These are phyloP conservation scores for Sebastes jordani DNA, from an alignment of 2,797 vertebrate species.

Conservation along the genomic window DNA sequence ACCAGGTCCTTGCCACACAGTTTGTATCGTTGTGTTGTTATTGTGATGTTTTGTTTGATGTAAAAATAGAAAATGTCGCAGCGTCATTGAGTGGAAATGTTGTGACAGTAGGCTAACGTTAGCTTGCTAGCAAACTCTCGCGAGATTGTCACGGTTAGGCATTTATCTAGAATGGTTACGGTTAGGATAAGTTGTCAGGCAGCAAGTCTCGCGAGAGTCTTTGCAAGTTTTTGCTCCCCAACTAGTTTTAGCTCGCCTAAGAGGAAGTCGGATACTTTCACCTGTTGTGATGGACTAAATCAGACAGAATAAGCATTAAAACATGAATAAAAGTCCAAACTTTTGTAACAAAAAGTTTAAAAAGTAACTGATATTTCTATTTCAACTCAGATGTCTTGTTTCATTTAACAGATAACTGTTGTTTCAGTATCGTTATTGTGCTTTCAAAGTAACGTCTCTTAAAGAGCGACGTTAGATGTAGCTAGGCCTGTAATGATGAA, in stretches of 20 bases:
- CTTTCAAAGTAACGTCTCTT: background rate
- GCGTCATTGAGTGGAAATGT: background rate
- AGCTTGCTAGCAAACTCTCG: background rate
- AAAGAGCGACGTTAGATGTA: too few species aligned
- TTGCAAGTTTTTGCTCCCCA: too few species aligned
- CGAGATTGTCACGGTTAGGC: too few species aligned
- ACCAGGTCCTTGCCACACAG: too few species aligned
- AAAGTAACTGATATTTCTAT: background rate
- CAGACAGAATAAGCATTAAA: background rate
- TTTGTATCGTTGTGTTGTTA: background rate
- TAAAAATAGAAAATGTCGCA: background rate
- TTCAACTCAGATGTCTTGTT: too few species aligned
- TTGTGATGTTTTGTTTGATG: background rate
- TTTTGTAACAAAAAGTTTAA: background rate
- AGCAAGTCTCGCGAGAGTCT: too few species aligned
- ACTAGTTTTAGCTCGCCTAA: background rate
- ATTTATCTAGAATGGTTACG: too few species aligned
- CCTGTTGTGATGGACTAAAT: background rate
- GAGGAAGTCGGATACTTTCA: constrained; percentile 36
- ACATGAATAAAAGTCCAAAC: background rate
- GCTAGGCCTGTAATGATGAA: background rate
- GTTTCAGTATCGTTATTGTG: background rate
- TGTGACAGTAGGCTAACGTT: constrained; percentile 38
- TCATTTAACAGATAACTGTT: background rate
- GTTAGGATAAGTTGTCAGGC: too few species aligned